These are phyloP conservation scores for Argya squamiceps DNA, from an alignment of 2,797 vertebrate species.

Conservation along the genomic window DNA sequence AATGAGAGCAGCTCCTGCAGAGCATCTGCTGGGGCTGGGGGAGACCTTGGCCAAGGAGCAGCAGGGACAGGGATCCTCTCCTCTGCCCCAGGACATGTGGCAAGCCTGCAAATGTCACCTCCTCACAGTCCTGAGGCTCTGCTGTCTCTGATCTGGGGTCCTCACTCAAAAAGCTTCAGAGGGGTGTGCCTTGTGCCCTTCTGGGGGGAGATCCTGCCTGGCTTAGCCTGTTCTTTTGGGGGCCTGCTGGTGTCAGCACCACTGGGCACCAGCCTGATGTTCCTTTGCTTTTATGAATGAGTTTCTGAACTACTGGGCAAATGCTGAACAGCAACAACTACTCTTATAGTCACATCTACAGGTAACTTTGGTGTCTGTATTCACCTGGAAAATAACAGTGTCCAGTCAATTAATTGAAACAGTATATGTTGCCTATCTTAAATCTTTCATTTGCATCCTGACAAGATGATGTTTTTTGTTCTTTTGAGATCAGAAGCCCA, in stretches of 20 bases:
- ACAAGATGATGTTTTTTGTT: neutral
- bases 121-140: neutral
- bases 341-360: conserved; percentile 56
- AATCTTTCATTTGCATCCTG: neutral
- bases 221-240: neutral
- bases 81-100: rapidly evolving
- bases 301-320: conserved; percentile 4
- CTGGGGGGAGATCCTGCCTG: neutral
- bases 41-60: neutral
- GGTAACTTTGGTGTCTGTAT: conserved; percentile 58
- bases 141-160: neutral
- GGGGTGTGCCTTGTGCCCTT: neutral
- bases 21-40: neutral
- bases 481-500: neutral
- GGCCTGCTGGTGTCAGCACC: neutral
- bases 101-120: neutral
- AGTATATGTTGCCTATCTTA: conserved; percentile 11
- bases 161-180: neutral
- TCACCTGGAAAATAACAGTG: conserved; percentile 47
- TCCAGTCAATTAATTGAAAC: conserved; percentile 33
- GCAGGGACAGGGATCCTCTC: neutral
- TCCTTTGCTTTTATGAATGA: neutral
- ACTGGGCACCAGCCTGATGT: neutral
- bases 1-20: neutral
- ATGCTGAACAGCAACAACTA: neutral